Conservation (phyloP, 30 jellyfish, hydroid and myxozoan species). For the Hydra vulgaris region DNA sequence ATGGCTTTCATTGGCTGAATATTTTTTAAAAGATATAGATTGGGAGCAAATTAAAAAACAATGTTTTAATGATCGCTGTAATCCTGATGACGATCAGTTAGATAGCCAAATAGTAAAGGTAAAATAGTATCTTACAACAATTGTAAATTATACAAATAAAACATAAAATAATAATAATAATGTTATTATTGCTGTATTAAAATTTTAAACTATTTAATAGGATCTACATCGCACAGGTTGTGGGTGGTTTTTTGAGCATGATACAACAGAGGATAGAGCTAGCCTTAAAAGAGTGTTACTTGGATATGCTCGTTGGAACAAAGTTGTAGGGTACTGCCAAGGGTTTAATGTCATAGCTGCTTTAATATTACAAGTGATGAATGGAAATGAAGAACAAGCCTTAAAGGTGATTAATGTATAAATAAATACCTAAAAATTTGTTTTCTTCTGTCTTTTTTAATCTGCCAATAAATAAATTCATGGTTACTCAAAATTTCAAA, state of each 20-base stretch:
- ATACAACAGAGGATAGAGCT: constrained; percentile 92
- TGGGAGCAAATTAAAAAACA: constrained; percentile 51
- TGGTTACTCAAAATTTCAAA: no score
- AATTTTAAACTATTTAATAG: constrained; percentile 19
- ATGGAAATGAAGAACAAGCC: constrained; percentile 94
- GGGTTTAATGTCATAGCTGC: constrained; percentile 98
- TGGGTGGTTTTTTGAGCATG: constrained; percentile 93
- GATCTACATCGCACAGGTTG: constrained; percentile 97
- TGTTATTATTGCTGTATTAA: no score
- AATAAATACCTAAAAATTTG: no score
- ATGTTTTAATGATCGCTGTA: constrained; percentile 87
- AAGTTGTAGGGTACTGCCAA: constrained; percentile 86
- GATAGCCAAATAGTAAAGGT: constrained; percentile 97
- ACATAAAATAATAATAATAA: no score
- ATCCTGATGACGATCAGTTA: constrained; percentile 94
- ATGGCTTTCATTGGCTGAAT: constrained; percentile 86
- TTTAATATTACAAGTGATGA: constrained; percentile 78
- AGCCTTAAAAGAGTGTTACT: constrained; percentile 78
- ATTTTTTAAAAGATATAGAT: constrained; percentile 57
- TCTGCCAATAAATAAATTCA: no score
- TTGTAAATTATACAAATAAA: no score
- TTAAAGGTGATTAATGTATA: constrained; percentile 40
- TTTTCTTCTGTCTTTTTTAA: no score
- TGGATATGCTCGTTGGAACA: constrained; percentile 97
- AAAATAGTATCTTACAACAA: no score